phyloP scores from a whole-genome alignment of 2,113 vertebrate genomes.

The Poicephalus gulielmi region DNA sequence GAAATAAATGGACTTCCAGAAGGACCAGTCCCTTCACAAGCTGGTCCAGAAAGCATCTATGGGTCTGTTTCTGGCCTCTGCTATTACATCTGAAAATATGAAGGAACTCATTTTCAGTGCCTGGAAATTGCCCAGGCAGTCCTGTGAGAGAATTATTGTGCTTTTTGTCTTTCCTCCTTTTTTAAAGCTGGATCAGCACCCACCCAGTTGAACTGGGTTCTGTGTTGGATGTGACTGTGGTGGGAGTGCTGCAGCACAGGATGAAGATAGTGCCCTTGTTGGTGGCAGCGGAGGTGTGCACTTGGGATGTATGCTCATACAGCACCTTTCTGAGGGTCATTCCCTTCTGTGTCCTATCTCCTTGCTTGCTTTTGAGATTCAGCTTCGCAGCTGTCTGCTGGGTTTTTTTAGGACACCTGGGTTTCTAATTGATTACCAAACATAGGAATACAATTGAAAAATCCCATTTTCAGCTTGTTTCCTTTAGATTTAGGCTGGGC shows the following conservation, averaged over 20 bases:
- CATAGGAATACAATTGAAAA: background rate
- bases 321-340: background rate
- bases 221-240: background rate
- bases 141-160: background rate
- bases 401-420: background rate
- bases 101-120: background rate
- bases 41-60: background rate
- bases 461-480: background rate
- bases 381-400: background rate
- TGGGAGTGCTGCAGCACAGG: background rate
- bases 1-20: fast-evolving
- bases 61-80: background rate
- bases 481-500: background rate
- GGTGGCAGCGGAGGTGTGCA: too few species aligned
- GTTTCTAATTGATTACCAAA: background rate
- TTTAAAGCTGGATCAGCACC: background rate
- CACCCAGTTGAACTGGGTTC: background rate
- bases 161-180: background rate
- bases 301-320: fast-evolving
- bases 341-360: background rate
- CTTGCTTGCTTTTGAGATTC: background rate
- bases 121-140: background rate
- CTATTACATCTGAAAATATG: background rate
- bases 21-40: background rate
- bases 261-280: background rate